These are phyloP conservation scores for Cassiopea andromeda DNA, from an alignment of 30 jellyfish, hydroid and myxozoan genomes.

Conservation along the genomic window DNA sequence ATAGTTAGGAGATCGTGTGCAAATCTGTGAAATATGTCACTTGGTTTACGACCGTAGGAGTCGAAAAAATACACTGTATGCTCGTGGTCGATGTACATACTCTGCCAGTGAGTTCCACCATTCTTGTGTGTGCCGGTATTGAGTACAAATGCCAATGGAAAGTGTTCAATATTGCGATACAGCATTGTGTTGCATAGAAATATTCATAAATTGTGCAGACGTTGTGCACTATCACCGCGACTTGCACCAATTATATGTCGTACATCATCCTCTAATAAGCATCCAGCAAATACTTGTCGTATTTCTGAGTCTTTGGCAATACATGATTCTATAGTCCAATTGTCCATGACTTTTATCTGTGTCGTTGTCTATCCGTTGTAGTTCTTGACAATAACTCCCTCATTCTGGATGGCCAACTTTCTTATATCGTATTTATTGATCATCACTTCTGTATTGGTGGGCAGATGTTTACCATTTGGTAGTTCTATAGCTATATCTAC, in stretches of 20 bases:
- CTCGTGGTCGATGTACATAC: background rate
- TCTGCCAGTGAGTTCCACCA: constrained; percentile 7
- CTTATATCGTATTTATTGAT: background rate
- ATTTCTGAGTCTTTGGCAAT: background rate
- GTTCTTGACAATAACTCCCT: background rate
- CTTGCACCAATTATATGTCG: background rate
- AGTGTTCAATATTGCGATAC: background rate
- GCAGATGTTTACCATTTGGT: background rate
- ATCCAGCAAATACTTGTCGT: background rate
- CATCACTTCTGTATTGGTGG: background rate
- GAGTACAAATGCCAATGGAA: background rate
- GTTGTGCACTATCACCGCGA: no score
- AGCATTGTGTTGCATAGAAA: background rate
- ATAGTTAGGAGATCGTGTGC: background rate
- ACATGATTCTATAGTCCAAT: background rate
- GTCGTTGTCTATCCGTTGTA: background rate
- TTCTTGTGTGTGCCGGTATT: constrained; percentile 2
- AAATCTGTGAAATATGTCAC: background rate
- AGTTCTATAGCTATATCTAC: background rate
- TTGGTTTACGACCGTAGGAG: background rate
- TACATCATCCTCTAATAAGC: background rate
- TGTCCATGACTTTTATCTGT: background rate
- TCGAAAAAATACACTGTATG: constrained; percentile 4
- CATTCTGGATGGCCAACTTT: background rate
- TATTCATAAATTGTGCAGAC: background rate